Evolutionary conservation across 2,888 invertebrate species (phyloP).

Genomic region (Tipula unca): DNA sequence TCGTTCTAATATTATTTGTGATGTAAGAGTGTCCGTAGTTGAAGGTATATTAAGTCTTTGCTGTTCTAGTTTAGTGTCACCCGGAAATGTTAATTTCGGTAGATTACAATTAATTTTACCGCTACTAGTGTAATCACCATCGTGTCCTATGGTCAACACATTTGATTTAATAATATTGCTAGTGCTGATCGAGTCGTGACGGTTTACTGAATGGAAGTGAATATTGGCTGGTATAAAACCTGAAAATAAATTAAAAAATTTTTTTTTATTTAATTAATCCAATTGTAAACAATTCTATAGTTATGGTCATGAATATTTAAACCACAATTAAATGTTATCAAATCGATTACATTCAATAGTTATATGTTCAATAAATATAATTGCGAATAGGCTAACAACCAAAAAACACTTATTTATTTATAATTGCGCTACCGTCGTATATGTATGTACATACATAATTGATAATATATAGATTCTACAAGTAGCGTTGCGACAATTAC

Average conservation of each 20-base stretch:
- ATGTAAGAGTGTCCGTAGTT: neutral
- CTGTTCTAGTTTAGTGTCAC: neutral
- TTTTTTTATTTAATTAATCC: neutral
- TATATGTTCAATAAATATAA: too few species aligned
- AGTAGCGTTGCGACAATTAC: neutral
- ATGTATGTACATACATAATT: too few species aligned
- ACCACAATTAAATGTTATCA: too few species aligned
- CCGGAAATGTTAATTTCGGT: neutral
- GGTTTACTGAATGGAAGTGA: neutral
- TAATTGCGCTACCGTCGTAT: too few species aligned
- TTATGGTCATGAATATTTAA: too few species aligned
- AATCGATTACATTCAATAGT: too few species aligned
- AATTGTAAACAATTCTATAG: neutral
- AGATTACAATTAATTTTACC: neutral
- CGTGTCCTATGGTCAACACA: neutral
- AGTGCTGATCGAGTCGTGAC: neutral
- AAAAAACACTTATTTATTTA: too few species aligned
- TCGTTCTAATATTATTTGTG: neutral
- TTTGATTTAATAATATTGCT: neutral
- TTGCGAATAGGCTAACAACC: too few species aligned
- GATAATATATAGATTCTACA: neutral
- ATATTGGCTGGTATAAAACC: conserved; percentile 14
- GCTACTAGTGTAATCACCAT: neutral
- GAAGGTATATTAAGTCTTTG: neutral
- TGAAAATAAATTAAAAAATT: neutral